These are phyloP conservation scores for Polydrusus cervinus DNA, from an alignment of 2,888 invertebrate genomes.

Conservation along the genomic window DNA sequence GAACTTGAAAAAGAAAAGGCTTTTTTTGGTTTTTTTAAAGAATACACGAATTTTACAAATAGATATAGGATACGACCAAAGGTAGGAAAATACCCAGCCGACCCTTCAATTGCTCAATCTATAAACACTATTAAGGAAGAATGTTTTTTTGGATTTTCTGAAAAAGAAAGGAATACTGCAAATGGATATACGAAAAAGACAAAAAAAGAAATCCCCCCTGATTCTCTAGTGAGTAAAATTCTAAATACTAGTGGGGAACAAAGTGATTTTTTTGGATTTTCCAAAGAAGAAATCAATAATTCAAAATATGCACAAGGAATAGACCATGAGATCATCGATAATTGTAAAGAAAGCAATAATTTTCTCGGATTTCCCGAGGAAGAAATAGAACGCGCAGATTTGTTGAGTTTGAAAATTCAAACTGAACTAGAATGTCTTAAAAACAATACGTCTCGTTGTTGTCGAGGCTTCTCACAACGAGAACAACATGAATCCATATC, in stretches of 20 bases:
- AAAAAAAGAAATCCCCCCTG: no score
- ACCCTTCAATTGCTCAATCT: neutral
- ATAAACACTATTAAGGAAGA: neutral
- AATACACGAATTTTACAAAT: neutral
- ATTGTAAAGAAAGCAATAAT: neutral
- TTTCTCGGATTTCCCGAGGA: slow-evolving; percentile 35
- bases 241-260: neutral
- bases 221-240: no score
- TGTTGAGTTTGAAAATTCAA: slow-evolving; percentile 1
- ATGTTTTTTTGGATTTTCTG: neutral
- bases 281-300: neutral
- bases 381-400: slow-evolving; percentile 25
- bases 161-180: slow-evolving; percentile 27
- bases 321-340: neutral
- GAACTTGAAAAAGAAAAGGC: neutral
- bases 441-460: neutral
- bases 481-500: slow-evolving; percentile 17
- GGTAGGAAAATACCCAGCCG: neutral
- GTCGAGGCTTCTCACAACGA: slow-evolving; percentile 36
- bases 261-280: slow-evolving; percentile 27
- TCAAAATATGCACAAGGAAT: no score
- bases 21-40: no score
- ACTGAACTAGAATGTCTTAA: neutral
- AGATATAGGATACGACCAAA: neutral
- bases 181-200: neutral